Conservation (phyloP, 2,797 vertebrate genomes). For the Sebastes hubbsi region DNA sequence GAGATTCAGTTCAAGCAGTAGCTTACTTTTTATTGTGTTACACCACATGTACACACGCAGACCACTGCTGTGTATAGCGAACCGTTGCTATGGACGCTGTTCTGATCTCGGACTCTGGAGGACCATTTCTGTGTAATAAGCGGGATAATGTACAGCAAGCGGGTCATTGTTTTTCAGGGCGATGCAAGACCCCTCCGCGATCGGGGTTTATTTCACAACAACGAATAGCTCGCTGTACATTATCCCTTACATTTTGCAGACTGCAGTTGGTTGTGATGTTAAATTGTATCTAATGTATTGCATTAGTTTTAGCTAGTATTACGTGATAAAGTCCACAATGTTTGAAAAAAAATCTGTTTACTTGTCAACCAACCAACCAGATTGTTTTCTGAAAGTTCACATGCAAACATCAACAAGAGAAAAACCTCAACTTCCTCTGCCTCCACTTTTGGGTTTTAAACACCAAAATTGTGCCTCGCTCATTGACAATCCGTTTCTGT, state of each 20-base stretch:
- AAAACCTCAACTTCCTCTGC: background rate
- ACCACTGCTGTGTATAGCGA: no score
- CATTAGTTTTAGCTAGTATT: background rate
- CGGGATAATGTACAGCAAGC: no score
- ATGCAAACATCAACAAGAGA: background rate
- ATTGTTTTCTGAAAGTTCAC: background rate
- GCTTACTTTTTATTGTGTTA: background rate
- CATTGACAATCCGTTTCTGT: background rate
- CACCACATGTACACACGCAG: background rate
- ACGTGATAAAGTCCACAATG: background rate
- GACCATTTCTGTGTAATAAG: no score
- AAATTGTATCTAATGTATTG: background rate
- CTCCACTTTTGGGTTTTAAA: background rate
- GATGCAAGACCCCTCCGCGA: no score
- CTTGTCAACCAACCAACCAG: background rate
- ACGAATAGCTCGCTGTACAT: no score
- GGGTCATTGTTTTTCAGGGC: no score
- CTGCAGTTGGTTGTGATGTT: background rate
- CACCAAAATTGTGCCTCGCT: background rate
- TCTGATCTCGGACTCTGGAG: no score
- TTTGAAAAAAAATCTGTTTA: background rate
- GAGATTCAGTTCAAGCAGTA: background rate
- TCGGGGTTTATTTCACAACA: no score
- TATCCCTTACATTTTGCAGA: background rate
- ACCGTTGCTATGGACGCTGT: no score